phyloP scores from a whole-genome alignment of 2,113 vertebrate genomes.

The Cyanistes caeruleus region DNA sequence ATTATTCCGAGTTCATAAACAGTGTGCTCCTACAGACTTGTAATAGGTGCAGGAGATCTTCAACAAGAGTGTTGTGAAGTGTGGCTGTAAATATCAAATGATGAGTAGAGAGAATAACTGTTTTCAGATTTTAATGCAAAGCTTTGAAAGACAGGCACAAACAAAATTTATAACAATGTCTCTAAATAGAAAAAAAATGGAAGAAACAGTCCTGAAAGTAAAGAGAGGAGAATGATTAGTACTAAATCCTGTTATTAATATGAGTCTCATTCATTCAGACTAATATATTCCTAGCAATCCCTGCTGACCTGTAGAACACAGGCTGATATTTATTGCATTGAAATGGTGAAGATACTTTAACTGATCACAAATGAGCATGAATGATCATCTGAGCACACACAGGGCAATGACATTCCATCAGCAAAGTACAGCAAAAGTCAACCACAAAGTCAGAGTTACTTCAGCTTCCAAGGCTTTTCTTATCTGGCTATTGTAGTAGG shows the following conservation, averaged over 20 bases:
- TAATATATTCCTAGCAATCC: not conserved
- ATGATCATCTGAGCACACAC: not conserved
- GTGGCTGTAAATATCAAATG: not conserved
- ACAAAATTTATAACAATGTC: not conserved
- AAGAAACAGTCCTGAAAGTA: not conserved
- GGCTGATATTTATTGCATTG: not conserved
- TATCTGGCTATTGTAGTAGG: not conserved
- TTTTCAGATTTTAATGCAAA: not conserved
- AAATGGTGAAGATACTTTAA: not conserved
- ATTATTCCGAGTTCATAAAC: constrained; percentile 25
- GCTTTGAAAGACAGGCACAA: not conserved
- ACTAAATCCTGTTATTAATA: not conserved
- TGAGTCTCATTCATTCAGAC: not conserved
- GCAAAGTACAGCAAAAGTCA: not conserved
- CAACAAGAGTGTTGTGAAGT: not conserved
- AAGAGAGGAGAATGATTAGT: not conserved
- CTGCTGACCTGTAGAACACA: not conserved
- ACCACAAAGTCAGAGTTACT: not conserved
- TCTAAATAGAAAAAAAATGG: not conserved
- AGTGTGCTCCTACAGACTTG: not conserved
- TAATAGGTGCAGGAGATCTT: not conserved
- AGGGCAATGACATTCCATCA: not conserved
- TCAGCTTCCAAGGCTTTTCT: not conserved
- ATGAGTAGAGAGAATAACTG: not conserved
- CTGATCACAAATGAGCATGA: not conserved